Conservation (phyloP, 1,140 invertebrate genomes). For the Drosophila triauraria region DNA sequence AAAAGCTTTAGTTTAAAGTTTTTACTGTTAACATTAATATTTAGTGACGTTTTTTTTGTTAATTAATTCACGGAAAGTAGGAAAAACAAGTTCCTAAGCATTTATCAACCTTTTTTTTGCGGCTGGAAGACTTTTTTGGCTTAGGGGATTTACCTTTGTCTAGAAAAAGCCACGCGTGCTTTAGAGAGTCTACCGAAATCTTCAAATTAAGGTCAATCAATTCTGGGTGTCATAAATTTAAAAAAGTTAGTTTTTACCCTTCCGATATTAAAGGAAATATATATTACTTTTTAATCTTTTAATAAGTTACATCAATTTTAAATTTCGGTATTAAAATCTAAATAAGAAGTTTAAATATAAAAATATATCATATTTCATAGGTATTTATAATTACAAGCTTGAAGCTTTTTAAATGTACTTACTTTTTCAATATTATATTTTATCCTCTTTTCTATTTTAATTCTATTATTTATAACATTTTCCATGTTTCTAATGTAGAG, state of each 20-base stretch:
- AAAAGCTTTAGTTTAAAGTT: background rate
- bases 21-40: background rate
- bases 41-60: conserved; percentile 35
- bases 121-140: background rate
- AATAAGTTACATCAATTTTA: background rate
- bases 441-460: background rate
- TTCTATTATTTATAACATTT: background rate
- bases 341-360: too few relatives aligned
- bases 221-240: background rate
- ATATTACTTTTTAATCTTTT: background rate
- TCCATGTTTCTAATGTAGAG: background rate
- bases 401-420: too few relatives aligned
- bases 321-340: too few relatives aligned
- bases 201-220: conserved; percentile 21
- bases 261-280: too few relatives aligned
- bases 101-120: conserved; percentile 26
- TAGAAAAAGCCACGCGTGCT: conserved; percentile 14
- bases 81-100: conserved; percentile 30
- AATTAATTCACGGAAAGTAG: conserved; percentile 17
- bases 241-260: background rate
- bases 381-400: too few relatives aligned
- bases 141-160: conserved; percentile 26
- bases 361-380: too few relatives aligned
- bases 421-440: background rate
- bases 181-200: background rate